Conservation (phyloP, 2,797 vertebrate species). For the Danio tinwini region DNA sequence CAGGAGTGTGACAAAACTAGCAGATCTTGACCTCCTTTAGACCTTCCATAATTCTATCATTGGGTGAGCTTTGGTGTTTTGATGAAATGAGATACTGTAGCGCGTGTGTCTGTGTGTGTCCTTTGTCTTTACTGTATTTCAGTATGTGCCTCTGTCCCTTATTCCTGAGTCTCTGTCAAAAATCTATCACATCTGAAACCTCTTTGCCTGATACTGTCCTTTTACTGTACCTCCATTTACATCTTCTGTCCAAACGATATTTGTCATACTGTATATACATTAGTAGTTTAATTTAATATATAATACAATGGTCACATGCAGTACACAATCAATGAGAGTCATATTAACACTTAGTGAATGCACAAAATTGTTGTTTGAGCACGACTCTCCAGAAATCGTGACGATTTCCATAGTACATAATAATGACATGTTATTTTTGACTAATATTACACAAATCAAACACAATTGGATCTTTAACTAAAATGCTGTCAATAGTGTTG, state of each 20-base stretch:
- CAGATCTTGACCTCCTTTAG: background rate
- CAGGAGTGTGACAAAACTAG: background rate
- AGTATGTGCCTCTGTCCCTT: background rate
- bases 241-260: background rate
- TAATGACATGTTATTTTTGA: no score
- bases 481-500: no score
- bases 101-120: background rate
- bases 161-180: background rate
- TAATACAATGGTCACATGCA: no score
- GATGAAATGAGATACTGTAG: background rate
- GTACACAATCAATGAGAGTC: no score
- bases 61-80: background rate
- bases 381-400: no score
- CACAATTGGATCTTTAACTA: no score
- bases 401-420: no score
- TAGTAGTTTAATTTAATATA: background rate
- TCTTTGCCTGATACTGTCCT: background rate
- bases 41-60: background rate
- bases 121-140: background rate
- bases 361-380: no score
- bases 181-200: conserved; percentile 13
- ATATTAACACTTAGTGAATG: no score
- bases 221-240: background rate
- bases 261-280: background rate
- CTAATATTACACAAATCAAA: no score